A percentile compares a stretch with the other conserved stretches of the same genome.
Evolutionary conservation across 2,113 vertebrate genomes (phyloP).

Genomic region (Hyperopisus bebe): DNA sequence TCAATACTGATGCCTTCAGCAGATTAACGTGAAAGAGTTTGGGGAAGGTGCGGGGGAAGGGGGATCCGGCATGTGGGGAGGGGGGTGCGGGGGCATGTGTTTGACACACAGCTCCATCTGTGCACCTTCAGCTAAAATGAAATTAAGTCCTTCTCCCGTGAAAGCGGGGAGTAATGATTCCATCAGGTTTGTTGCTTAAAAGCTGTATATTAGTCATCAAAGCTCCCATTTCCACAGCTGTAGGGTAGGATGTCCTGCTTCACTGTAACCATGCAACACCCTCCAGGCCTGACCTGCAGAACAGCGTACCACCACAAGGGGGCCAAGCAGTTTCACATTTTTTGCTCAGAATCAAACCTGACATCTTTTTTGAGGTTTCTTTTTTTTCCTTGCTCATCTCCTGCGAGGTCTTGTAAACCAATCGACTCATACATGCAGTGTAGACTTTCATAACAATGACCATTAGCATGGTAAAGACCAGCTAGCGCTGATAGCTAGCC

Average conservation of each 20-base stretch:
- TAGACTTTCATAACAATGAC: neutral
- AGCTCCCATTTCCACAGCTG: neutral
- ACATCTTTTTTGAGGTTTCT: neutral
- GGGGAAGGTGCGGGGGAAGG: conserved; percentile 9
- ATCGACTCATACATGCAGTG: neutral
- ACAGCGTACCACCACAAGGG: neutral
- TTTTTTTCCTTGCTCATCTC: neutral
- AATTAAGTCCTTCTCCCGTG: neutral
- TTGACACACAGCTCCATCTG: neutral
- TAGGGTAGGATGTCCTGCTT: neutral
- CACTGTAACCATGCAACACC: neutral
- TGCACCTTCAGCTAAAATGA: neutral
- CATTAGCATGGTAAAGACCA: neutral
- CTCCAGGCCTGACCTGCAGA: neutral
- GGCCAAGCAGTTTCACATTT: neutral
- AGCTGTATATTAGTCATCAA: neutral
- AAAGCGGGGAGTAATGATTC: neutral
- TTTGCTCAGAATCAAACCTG: neutral
- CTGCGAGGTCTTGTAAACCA: neutral
- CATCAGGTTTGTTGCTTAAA: neutral
- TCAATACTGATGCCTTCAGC: conserved; percentile 7
- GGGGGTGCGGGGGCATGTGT: neutral
- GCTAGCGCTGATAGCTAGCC: neutral
- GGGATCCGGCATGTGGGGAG: neutral
- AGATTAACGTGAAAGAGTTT: conserved; percentile 4